Conservation (phyloP, 2,797 vertebrate species). For the Muscicapa striata region DNA sequence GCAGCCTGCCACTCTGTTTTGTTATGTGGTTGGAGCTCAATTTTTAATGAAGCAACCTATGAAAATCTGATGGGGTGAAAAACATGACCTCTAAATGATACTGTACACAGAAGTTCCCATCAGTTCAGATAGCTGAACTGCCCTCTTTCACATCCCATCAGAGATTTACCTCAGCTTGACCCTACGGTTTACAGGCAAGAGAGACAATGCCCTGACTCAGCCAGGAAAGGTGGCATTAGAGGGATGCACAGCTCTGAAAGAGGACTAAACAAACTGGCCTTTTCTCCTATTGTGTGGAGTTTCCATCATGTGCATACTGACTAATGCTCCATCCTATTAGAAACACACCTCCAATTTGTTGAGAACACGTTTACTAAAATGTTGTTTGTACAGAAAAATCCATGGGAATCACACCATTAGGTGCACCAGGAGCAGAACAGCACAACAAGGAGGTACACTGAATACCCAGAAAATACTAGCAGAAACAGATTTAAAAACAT, state of each 20-base stretch:
- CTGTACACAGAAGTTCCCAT: conserved; percentile 12
- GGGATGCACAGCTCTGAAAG: conserved; percentile 69
- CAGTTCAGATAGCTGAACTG: background rate
- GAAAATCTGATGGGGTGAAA: conserved; percentile 72
- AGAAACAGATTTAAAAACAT: conserved; percentile 49
- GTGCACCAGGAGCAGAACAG: conserved; percentile 17
- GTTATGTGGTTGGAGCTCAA: conserved; percentile 67
- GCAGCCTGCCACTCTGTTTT: conserved; percentile 69
- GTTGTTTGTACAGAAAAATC: conserved; percentile 48
- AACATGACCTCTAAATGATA: conserved; percentile 63
- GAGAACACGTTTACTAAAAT: conserved; percentile 53
- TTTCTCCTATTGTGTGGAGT: conserved; percentile 59
- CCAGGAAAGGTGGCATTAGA: conserved; percentile 79
- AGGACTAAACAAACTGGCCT: conserved; percentile 71
- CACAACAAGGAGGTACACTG: background rate
- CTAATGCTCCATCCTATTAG: conserved; percentile 56
- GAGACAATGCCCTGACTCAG: conserved; percentile 74
- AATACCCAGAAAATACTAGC: conserved; percentile 26
- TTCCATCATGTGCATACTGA: conserved; percentile 65
- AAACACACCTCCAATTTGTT: conserved; percentile 62
- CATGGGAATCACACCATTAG: background rate
- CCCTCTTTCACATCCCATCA: conserved; percentile 23
- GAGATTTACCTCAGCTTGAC: conserved; percentile 71
- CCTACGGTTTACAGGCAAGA: conserved; percentile 47
- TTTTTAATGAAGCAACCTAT: conserved; percentile 76